These are phyloP conservation scores for Campylomormyrus numenius DNA, from an alignment of 2,113 vertebrate species.

Conservation along the genomic window DNA sequence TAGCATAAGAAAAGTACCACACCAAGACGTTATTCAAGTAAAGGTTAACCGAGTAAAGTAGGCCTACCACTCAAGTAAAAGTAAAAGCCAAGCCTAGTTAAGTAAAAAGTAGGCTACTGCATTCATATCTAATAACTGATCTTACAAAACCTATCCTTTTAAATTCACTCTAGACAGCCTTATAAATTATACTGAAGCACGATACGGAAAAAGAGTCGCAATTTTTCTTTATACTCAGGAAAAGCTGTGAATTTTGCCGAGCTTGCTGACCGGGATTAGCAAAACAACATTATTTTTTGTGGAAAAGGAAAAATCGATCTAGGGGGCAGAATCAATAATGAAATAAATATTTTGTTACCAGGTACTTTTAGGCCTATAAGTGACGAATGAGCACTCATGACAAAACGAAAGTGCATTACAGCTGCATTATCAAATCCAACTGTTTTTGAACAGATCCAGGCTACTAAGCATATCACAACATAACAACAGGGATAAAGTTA, in stretches of 20 bases:
- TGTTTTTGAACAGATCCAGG: not conserved
- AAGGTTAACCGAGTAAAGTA: not conserved
- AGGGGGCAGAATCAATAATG: not conserved
- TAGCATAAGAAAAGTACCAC: too few species aligned
- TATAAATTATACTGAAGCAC: too few species aligned
- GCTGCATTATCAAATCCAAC: not conserved
- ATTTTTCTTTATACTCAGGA: not conserved
- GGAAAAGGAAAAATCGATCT: not conserved
- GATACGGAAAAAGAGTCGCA: not conserved
- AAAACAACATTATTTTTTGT: not conserved
- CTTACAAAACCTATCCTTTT: not conserved
- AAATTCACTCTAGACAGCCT: not conserved
- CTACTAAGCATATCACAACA: not conserved
- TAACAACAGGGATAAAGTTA: not conserved
- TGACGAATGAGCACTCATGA: not conserved
- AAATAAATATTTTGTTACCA: too few species aligned
- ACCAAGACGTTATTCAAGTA: not conserved
- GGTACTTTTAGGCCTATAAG: too few species aligned
- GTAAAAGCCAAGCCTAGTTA: not conserved
- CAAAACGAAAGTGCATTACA: not conserved
- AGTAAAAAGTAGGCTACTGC: too few species aligned
- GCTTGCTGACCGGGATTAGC: not conserved
- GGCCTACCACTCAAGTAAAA: not conserved
- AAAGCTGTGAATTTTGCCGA: not conserved
- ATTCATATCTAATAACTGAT: not conserved